Evolutionary conservation across 1,140 invertebrate genomes (phyloP).

Genomic region (Amyelois transitella): DNA sequence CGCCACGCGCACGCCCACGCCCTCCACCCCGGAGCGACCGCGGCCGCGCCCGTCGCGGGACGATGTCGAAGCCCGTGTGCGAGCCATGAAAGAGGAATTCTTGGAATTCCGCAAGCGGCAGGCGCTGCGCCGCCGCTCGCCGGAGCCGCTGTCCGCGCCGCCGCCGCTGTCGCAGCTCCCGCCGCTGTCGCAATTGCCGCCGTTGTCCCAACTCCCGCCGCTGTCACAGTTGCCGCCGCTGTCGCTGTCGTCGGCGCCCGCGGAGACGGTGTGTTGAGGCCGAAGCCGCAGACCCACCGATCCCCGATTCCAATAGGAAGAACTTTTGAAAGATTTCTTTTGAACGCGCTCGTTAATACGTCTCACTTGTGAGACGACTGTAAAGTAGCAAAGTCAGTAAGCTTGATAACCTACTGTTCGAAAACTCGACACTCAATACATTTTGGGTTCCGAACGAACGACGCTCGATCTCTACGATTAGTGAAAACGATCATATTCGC

Average conservation of each 20-base stretch:
- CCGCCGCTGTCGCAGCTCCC: slow-evolving; percentile 83
- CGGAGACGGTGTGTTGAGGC: slow-evolving; percentile 49
- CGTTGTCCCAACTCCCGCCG: slow-evolving; percentile 82
- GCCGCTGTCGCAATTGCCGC: slow-evolving; percentile 64
- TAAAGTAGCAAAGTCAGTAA: too few species aligned
- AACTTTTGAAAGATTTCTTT: background rate
- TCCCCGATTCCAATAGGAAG: background rate
- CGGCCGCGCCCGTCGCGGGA: slow-evolving; percentile 76
- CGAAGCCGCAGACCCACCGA: slow-evolving; percentile 12
- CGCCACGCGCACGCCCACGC: slow-evolving; percentile 84
- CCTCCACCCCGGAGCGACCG: slow-evolving; percentile 77
- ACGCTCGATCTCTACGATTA: slow-evolving; percentile 2
- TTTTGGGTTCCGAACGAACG: background rate
- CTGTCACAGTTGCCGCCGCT: slow-evolving; percentile 77
- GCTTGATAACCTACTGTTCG: too few species aligned
- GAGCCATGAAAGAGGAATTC: slow-evolving; percentile 97
- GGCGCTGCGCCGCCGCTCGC: slow-evolving; percentile 80
- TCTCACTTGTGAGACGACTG: too few species aligned
- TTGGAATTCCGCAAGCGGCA: slow-evolving; percentile 92
- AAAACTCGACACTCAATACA: background rate
- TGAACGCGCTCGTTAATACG: background rate
- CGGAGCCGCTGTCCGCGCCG: slow-evolving; percentile 76
- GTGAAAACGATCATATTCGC: background rate
- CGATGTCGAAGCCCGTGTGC: slow-evolving; percentile 91
- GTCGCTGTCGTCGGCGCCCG: slow-evolving; percentile 52